Evolutionary conservation across 2,113 vertebrate species (phyloP), one percentile per base, ranked within the genome.

Genomic region (Dicrurus megarhynchus): DNA sequence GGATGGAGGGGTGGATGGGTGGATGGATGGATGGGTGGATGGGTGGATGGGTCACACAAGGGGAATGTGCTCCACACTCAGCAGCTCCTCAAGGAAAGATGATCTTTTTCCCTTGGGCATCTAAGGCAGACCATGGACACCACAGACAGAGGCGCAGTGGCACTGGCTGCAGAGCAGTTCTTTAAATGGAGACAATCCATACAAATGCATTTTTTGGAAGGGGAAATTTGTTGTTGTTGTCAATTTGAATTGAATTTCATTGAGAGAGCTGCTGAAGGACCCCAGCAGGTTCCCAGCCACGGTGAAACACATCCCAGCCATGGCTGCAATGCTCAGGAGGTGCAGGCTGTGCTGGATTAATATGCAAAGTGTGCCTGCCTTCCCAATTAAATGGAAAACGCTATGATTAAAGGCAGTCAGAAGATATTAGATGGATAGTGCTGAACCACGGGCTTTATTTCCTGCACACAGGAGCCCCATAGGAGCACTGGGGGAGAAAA

Each of bases 331-430:
- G 84, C 87, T 91, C 70, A 79, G 87, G 90, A 95, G 96, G 37
- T 17, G 59, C 88, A 57, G 85, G 50, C 95, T 71, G 91, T 21
- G 86, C 91, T 68, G 85, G 53, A 84, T 97, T 97, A 97, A 96
- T 91, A 97, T 97, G 97, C 95, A 97, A 87, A 96, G 95, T 86
- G 92, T 70, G 95, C 96, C 96, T 96, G 93, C 96, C 95, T 96
- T 95, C 96, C 96, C 96, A 97, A 97, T 97, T 97, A 97, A 96
- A 97, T 76, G 90, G 96, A 74, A 96, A 97, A 97, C 56, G 97
- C 89, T 79, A 91, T 97, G 97, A 97, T 97, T 97, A 97, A 97
- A 97, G 95, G 93, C 91, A 96, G 97, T 67, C 90, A 97, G 96
- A 84, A 94, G 88, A 96, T 94, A 90, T 90, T 68, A 94, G 96